Conservation (phyloP, 92 coral and sea anemone genomes). For the Galaxea fascicularis region DNA sequence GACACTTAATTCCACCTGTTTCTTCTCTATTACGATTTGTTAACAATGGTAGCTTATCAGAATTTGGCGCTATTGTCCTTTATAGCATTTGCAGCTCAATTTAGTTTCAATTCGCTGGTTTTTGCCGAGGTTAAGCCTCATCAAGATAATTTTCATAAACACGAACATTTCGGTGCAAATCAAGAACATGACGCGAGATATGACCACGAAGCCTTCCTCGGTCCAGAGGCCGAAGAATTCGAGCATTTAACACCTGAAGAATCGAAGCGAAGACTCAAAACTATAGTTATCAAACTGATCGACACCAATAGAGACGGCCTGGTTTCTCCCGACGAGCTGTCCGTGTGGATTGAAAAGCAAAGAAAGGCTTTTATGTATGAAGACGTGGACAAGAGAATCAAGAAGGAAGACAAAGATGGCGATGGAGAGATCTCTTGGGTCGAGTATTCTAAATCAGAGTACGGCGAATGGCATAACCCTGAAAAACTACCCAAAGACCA, state of each 20-base stretch:
- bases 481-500: slow-evolving; percentile 86
- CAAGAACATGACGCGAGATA: slow-evolving; percentile 81
- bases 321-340: slow-evolving; percentile 83
- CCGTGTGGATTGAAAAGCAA: slow-evolving; percentile 94
- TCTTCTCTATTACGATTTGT: background rate
- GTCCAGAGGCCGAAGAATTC: slow-evolving; percentile 95
- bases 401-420: slow-evolving; percentile 83
- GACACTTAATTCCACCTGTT: background rate
- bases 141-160: slow-evolving; percentile 87
- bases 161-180: slow-evolving; percentile 81
- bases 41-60: slow-evolving; percentile 19
- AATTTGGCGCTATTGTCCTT: background rate
- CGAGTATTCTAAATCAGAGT: slow-evolving; percentile 79
- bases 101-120: slow-evolving; percentile 18
- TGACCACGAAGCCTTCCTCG: slow-evolving; percentile 98
- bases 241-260: slow-evolving; percentile 90
- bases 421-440: slow-evolving; percentile 94
- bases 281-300: slow-evolving; percentile 76
- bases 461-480: slow-evolving; percentile 86
- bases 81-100: slow-evolving; percentile 3
- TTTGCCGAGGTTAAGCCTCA: slow-evolving; percentile 74
- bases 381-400: slow-evolving; percentile 83
- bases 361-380: slow-evolving; percentile 97
- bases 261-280: slow-evolving; percentile 81
- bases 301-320: slow-evolving; percentile 86